These are phyloP conservation scores for Eulemur albifrons DNA, from an alignment of 2,797 vertebrate species.

Conservation along the genomic window DNA sequence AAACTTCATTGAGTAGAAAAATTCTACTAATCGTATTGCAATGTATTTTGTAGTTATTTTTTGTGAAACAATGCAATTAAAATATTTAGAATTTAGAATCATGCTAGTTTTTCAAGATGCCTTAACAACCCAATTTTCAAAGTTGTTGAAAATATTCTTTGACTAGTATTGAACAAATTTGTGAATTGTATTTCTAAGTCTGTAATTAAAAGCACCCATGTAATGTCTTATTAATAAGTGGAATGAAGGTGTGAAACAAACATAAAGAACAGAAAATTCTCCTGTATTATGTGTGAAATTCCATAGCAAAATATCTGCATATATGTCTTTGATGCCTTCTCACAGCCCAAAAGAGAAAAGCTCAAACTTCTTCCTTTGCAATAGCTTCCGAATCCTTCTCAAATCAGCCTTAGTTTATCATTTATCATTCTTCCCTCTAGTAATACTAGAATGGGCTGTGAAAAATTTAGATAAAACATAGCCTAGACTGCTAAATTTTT, in stretches of 20 bases:
- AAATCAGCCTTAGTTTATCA: neutral
- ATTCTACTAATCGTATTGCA: neutral
- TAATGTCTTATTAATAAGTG: neutral
- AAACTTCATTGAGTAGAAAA: neutral
- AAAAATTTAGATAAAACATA: neutral
- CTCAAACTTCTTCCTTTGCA: neutral
- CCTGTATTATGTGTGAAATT: neutral
- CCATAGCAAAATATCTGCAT: neutral
- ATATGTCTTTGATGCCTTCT: neutral
- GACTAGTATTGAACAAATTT: neutral
- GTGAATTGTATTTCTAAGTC: neutral
- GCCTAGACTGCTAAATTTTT: neutral
- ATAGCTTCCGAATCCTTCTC: neutral
- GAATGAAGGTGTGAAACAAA: neutral
- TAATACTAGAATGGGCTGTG: neutral
- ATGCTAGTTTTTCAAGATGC: neutral
- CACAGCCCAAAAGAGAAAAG: neutral
- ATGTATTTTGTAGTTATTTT: neutral
- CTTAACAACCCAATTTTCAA: neutral
- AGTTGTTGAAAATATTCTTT: neutral
- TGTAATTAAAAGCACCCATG: neutral
- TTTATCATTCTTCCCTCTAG: neutral
- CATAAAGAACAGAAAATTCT: neutral
- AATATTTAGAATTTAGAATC: neutral
- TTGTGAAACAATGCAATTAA: neutral